Percentiles rank a stretch among this genome's conserved stretches.
These are phyloP conservation scores for Nasonia giraulti DNA, from an alignment of 1,140 invertebrate genomes.

Conservation along the genomic window DNA sequence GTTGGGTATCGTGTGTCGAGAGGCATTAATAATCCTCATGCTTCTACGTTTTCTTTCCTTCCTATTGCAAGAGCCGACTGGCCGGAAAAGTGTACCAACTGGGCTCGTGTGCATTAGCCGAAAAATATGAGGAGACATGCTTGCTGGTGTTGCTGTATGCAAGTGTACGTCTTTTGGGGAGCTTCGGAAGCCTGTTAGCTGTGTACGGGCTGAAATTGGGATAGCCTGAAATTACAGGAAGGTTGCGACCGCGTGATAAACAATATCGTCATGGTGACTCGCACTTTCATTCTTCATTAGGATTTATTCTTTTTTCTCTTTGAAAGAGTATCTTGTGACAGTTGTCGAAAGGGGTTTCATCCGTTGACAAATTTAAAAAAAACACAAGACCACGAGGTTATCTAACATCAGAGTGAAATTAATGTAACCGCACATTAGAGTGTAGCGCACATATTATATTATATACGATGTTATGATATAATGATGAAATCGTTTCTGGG, in stretches of 20 bases:
- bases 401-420: background rate
- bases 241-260: background rate
- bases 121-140: background rate
- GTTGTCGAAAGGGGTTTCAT: no score
- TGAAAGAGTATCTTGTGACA: no score
- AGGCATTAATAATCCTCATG: slow-evolving; percentile 9
- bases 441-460: background rate
- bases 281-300: no score
- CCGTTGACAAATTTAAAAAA: no score
- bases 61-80: slow-evolving; percentile 8
- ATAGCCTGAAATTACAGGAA: background rate
- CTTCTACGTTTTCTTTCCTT: slow-evolving; percentile 17
- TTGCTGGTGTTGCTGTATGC: no score
- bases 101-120: background rate
- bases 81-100: background rate
- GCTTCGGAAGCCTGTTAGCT: background rate
- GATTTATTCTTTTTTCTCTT: no score
- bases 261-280: background rate
- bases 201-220: background rate
- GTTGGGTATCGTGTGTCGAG: background rate
- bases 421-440: background rate
- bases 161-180: background rate
- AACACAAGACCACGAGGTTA: background rate
- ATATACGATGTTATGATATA: background rate
- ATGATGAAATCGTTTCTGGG: background rate